Base-by-base conservation (phyloP, 30 jellyfish, hydroid and myxozoan genomes). In the Clytia hemisphaerica region DNA sequence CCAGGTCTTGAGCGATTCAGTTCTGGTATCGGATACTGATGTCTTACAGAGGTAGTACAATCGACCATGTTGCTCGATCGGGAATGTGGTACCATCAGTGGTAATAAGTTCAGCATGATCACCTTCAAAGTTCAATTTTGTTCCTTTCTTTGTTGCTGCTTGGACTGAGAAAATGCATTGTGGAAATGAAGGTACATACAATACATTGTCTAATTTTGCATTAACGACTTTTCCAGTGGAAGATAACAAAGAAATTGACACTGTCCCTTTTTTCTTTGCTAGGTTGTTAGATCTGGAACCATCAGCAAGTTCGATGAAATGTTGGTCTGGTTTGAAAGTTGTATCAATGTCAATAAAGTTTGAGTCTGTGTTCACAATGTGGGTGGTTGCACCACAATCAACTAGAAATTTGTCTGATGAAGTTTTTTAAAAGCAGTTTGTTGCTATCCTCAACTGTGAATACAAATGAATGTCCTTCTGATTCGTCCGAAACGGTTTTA, bases 231-330 rank as follows among this genome's bases (percentile, higher is more conserved):
- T 61, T 33, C 72, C 85, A n/a, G 34, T 57, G 5, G 14, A 48
- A 19, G 68, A 71, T 2, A 45, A 75, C 4, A 79, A 1, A 14
- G 44, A 22, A 1, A 81, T 57, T 16, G 59, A 57, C 4, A 61
- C 94, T 22, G 38, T 38, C 30, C 85, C 93, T 64, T 44, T 67
- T 60, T 1, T 69, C 6, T 47, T 32, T 21, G 79, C 93, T 1
- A 69, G 74, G 48, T 79, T 79, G 58, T 69, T 79, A 16, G 63
- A 2, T 37, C 61, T 69, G 32, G 78, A 3, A 1, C 85, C 93
- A 79, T 80, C 58, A 12, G 94, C 88, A 18, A 80, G 55, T 35
- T 80, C 88, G 16, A 80, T 80, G 71, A 19, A 80, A 61, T 80
- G 88, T 5, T 71, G 33, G 10, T 16, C 4, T 3, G 88, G 87